A percentile compares a stretch with the other conserved stretches of the same genome.
phyloP scores from a whole-genome alignment of 1,140 invertebrate species.

The Asobara japonica region DNA sequence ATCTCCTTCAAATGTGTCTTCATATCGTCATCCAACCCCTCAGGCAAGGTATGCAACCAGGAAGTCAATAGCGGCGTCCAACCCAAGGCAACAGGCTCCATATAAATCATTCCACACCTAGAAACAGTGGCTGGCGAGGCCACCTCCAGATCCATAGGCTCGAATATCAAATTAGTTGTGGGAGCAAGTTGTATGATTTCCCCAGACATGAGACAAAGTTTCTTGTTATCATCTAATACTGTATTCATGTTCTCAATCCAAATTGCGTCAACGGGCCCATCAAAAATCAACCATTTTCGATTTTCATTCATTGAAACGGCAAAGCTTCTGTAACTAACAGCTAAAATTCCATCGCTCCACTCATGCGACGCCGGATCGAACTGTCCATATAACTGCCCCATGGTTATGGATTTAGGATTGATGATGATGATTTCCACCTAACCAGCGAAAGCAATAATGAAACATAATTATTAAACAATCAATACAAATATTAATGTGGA shows the following conservation, averaged over 20 bases:
- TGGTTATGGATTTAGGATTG: constrained; percentile 90
- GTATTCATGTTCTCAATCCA: constrained; percentile 98
- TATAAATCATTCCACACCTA: constrained; percentile 84
- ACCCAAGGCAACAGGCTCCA: constrained; percentile 83
- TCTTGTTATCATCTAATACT: constrained; percentile 93
- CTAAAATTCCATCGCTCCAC: constrained; percentile 89
- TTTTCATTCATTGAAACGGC: constrained; percentile 72
- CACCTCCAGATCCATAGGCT: constrained; percentile 87
- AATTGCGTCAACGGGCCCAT: constrained; percentile 92
- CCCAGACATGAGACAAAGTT: constrained; percentile 86
- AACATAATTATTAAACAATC: constrained; percentile 70
- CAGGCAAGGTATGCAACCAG: constrained; percentile 87
- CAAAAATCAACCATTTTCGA: constrained; percentile 86
- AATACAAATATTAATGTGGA: constrained; percentile 72
- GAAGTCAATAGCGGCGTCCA: constrained; percentile 77
- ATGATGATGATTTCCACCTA: constrained; percentile 76
- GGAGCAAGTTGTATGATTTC: constrained; percentile 90
- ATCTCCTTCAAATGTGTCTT: constrained; percentile 74
- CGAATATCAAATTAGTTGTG: constrained; percentile 87
- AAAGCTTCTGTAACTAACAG: constrained; percentile 75
- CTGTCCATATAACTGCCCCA: constrained; percentile 90
- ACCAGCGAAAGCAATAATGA: too few species aligned
- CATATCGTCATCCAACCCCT: constrained; percentile 73
- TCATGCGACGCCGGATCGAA: constrained; percentile 86
- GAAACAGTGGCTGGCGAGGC: constrained; percentile 91